These are phyloP conservation scores for Otolemur crassicaudatus DNA, from an alignment of 2,797 vertebrate species.

Conservation along the genomic window DNA sequence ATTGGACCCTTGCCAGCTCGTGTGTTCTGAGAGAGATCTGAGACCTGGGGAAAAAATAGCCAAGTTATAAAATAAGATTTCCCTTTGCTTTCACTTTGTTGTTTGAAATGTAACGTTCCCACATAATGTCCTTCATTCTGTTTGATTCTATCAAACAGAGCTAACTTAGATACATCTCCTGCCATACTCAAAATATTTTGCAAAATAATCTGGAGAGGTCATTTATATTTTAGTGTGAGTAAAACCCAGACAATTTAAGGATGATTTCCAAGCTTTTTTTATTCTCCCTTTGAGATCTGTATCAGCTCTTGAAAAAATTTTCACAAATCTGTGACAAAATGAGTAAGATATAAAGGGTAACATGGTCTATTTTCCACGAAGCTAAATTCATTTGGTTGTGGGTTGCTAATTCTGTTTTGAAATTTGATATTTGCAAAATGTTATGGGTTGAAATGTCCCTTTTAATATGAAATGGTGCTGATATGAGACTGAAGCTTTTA, in stretches of 20 bases:
- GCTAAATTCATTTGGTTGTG: not conserved
- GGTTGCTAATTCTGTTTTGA: slow-evolving; percentile 5
- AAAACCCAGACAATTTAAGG: not conserved
- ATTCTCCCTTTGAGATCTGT: not conserved
- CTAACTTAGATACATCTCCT: slow-evolving; percentile 38
- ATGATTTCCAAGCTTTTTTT: not conserved
- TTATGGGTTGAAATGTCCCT: slow-evolving; percentile 14
- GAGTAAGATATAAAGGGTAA: not conserved
- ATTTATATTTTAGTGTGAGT: slow-evolving; percentile 23
- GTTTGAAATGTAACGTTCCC: slow-evolving; percentile 68
- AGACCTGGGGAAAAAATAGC: slow-evolving; percentile 44
- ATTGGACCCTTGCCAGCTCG: slow-evolving; percentile 56
- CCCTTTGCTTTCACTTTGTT: slow-evolving; percentile 66
- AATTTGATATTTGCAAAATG: not conserved
- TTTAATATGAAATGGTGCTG: slow-evolving; percentile 36
- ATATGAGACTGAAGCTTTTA: not conserved
- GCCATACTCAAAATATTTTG: slow-evolving; percentile 60
- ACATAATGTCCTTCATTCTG: not conserved
- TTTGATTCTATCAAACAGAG: slow-evolving; percentile 66
- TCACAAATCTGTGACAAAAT: not conserved
- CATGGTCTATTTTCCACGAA: not conserved
- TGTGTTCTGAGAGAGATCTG: slow-evolving; percentile 49
- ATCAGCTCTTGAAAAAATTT: not conserved
- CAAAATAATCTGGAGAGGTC: slow-evolving; percentile 15
- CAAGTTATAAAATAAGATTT: slow-evolving; percentile 64